These are phyloP conservation scores for Otolemur garnettii DNA, from an alignment of 2,113 vertebrate species.

Conservation along the genomic window DNA sequence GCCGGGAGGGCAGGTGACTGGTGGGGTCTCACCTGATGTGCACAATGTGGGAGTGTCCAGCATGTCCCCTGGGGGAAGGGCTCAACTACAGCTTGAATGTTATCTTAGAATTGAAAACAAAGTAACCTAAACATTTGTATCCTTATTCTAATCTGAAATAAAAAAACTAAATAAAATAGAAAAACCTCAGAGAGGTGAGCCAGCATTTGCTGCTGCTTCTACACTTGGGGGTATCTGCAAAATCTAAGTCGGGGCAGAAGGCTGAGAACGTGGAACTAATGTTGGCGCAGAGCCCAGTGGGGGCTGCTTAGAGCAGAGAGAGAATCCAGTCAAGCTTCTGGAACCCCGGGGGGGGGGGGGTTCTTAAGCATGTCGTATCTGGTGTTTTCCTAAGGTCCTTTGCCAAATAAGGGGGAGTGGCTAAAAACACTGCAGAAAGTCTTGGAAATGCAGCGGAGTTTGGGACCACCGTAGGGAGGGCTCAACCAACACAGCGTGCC, in stretches of 20 bases:
- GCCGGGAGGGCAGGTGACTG: too few species aligned
- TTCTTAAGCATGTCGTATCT: neutral
- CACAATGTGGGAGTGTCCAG: too few species aligned
- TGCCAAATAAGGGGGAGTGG: neutral
- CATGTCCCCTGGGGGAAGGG: too few species aligned
- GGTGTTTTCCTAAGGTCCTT: neutral
- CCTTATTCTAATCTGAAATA: too few species aligned
- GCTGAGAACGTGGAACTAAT: neutral
- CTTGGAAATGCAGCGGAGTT: neutral
- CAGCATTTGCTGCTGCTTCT: neutral
- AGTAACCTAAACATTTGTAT: too few species aligned
- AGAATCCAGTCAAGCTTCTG: neutral
- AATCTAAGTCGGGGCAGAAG: neutral
- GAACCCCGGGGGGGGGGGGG: too few species aligned
- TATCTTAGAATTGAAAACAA: too few species aligned
- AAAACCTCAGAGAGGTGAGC: neutral
- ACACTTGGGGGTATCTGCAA: too few species aligned
- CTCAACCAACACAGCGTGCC: neutral
- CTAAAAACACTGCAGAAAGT: neutral
- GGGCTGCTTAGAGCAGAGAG: neutral
- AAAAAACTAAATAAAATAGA: too few species aligned
- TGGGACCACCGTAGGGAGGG: neutral
- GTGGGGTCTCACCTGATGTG: too few species aligned
- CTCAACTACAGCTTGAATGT: too few species aligned
- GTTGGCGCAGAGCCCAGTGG: neutral